These are phyloP conservation scores for Plagiodera versicolora DNA, from an alignment of 2,888 invertebrate species.

Conservation along the genomic window DNA sequence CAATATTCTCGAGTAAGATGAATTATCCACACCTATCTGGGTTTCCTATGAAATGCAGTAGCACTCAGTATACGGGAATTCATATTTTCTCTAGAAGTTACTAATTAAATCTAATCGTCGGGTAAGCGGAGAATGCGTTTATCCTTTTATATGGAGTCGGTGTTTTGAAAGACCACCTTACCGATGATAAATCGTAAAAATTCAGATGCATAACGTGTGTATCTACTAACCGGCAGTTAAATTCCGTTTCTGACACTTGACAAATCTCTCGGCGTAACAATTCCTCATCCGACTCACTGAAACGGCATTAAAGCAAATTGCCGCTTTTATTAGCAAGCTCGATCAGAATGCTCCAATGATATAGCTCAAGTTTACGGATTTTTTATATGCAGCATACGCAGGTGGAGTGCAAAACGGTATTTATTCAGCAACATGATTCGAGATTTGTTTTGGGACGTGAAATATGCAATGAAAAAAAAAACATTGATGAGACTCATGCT, in stretches of 20 bases:
- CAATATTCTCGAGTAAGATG: no score
- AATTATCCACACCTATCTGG: not conserved
- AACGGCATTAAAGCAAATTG: constrained; percentile 37
- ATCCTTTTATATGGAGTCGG: constrained; percentile 23
- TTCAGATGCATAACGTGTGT: constrained; percentile 51
- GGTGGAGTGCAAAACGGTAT: not conserved
- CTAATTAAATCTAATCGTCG: constrained; percentile 23
- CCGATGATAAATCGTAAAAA: constrained; percentile 52
- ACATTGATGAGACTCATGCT: no score
- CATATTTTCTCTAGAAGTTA: constrained; percentile 13
- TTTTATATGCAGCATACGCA: not conserved
- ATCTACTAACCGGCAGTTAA: constrained; percentile 49
- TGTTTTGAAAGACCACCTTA: constrained; percentile 50
- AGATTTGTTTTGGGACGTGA: no score
- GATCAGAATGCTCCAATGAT: constrained; percentile 21
- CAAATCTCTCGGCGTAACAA: constrained; percentile 48
- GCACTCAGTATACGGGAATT: not conserved
- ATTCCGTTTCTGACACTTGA: constrained; percentile 48
- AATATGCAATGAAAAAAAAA: no score
- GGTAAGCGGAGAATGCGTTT: constrained; percentile 20
- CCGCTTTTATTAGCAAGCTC: constrained; percentile 31
- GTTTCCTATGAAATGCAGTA: not conserved
- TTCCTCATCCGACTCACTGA: constrained; percentile 44
- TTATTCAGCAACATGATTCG: not conserved
- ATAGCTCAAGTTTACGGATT: constrained; percentile 1